These are phyloP conservation scores for Scaptomyza montana DNA, from an alignment of 1,140 invertebrate genomes.

Conservation along the genomic window DNA sequence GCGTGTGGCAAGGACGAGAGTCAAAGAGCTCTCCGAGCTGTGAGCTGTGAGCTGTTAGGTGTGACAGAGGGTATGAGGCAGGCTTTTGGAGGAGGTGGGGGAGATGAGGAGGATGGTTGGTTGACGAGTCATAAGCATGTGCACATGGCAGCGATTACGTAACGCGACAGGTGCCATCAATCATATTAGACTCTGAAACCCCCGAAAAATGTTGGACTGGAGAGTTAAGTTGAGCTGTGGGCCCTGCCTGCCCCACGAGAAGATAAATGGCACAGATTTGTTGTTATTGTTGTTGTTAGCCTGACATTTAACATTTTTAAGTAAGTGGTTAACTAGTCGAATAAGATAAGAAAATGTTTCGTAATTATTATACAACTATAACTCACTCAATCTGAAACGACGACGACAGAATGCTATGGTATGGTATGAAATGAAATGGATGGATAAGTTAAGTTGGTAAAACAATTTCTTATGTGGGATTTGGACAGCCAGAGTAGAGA, in stretches of 20 bases:
- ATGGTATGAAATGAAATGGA: conserved; percentile 6
- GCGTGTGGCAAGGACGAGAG: not conserved
- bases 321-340: conserved; percentile 43
- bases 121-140: conserved; percentile 57
- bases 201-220: not conserved
- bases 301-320: conserved; percentile 43
- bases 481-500: conserved; percentile 30
- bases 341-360: conserved; percentile 6
- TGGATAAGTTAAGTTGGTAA: conserved; percentile 68
- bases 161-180: conserved; percentile 77
- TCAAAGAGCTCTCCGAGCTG: not conserved
- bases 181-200: conserved; percentile 58
- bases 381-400: not conserved
- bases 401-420: not conserved
- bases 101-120: conserved; percentile 2
- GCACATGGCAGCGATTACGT: conserved; percentile 72
- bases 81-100: no score
- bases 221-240: not conserved
- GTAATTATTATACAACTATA: conserved; percentile 9
- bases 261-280: conserved; percentile 46
- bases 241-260: not conserved
- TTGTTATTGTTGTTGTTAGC: conserved; percentile 26
- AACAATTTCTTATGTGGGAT: conserved; percentile 78
- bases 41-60: not conserved
- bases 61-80: no score